Conservation (phyloP, 2,113 vertebrate species). For the Rutilus rutilus region DNA sequence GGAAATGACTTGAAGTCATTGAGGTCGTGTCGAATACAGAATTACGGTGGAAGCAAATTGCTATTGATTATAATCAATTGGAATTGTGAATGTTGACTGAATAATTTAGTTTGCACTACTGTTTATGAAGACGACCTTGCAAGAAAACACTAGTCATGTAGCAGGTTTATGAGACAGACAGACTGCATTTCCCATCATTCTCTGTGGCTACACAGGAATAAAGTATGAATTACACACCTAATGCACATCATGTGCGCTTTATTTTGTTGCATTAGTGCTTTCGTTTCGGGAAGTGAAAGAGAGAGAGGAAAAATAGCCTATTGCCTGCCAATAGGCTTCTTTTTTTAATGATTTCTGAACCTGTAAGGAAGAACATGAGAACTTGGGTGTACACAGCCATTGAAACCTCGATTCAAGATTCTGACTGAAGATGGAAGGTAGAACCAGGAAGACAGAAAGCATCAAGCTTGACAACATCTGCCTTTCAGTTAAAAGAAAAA, state of each 20-base stretch:
- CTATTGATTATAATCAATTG: not conserved
- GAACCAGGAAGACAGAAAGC: constrained; percentile 1
- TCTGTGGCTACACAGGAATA: not conserved
- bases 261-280: not conserved
- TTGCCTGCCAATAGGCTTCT: not conserved
- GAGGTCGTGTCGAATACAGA: not conserved
- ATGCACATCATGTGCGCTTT: not conserved
- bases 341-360: not conserved
- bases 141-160: not conserved
- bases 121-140: not conserved
- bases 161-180: not conserved
- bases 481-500: constrained; percentile 10
- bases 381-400: not conserved
- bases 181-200: not conserved
- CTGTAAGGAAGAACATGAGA: not conserved
- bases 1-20: not conserved
- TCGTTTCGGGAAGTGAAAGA: not conserved
- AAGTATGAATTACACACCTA: not conserved
- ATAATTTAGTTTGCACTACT: not conserved
- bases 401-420: not conserved
- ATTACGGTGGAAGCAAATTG: not conserved
- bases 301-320: not conserved
- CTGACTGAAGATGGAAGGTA: not conserved
- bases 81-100: not conserved
- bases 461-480: constrained; percentile 44